Evolutionary conservation across 2,888 invertebrate genomes (phyloP).

Genomic region (Hirudinaria manillensis): DNA sequence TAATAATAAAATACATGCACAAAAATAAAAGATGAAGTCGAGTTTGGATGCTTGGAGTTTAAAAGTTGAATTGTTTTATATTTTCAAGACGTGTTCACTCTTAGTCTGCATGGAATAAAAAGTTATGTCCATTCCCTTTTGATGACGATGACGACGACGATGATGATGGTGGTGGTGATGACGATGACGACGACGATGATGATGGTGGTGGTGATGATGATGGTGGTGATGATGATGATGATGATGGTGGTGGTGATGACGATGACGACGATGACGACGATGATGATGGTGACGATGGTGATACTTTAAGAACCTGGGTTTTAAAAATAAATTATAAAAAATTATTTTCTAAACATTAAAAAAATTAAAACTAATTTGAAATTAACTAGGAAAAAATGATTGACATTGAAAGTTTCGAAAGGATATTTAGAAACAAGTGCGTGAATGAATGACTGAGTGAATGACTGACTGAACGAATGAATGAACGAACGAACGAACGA

Average conservation of each 20-base stretch:
- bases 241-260: constrained; percentile 23
- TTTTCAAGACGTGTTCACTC: too few species aligned
- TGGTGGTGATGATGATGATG: constrained; percentile 31
- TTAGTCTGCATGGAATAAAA: too few species aligned
- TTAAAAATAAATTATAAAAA: not conserved
- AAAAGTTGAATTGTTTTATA: too few species aligned
- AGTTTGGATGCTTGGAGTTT: too few species aligned
- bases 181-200: constrained; percentile 31
- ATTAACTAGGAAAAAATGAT: not conserved
- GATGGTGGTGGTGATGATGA: constrained; percentile 32
- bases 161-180: constrained; percentile 31
- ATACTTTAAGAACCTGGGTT: constrained; percentile 11
- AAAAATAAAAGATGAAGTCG: too few species aligned
- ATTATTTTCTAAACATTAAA: not conserved
- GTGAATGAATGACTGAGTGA: too few species aligned
- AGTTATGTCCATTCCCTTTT: not conserved
- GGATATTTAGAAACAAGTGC: too few species aligned
- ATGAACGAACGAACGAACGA: too few species aligned
- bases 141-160: constrained; percentile 34
- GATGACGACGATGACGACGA: constrained; percentile 26
- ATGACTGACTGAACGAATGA: too few species aligned
- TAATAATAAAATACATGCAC: too few species aligned
- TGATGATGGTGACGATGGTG: constrained; percentile 29
- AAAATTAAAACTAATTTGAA: not conserved
- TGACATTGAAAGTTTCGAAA: too few species aligned